Conservation (phyloP, 2,113 vertebrate species). For the Cichladusa arquata region DNA sequence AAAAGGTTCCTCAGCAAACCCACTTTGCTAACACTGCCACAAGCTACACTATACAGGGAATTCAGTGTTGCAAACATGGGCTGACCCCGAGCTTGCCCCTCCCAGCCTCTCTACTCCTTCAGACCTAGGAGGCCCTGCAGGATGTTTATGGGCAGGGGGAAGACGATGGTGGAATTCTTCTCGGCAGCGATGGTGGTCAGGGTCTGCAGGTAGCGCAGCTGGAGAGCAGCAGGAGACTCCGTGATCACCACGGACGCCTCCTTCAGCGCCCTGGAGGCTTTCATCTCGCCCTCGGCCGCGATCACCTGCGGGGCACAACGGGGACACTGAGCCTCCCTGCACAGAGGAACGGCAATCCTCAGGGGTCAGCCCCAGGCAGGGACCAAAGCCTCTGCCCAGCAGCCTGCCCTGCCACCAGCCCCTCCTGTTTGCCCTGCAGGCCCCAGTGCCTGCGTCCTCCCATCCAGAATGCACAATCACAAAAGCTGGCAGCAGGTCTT, state of each 20-base stretch:
- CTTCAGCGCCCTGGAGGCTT: conserved; percentile 86
- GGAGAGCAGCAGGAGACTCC: conserved; percentile 87
- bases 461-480: not conserved
- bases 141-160: conserved; percentile 90
- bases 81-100: not conserved
- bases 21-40: not conserved
- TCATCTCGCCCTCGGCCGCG: conserved; percentile 90
- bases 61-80: not conserved
- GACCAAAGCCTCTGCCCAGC: not conserved
- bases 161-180: conserved; percentile 93
- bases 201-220: conserved; percentile 93
- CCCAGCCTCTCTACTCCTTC: not conserved
- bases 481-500: not conserved
- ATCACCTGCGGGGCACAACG: conserved; percentile 78
- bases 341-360: no score
- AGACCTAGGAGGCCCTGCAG: conserved; percentile 70
- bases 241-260: conserved; percentile 90
- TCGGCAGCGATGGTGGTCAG: conserved; percentile 88
- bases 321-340: not conserved
- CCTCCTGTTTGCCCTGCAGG: not conserved
- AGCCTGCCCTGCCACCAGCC: not conserved
- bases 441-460: not conserved
- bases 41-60: not conserved
- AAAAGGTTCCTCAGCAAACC: not conserved
- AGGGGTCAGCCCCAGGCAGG: not conserved